Conservation (phyloP, 1,140 invertebrate genomes). For the Drosophila bifasciata region DNA sequence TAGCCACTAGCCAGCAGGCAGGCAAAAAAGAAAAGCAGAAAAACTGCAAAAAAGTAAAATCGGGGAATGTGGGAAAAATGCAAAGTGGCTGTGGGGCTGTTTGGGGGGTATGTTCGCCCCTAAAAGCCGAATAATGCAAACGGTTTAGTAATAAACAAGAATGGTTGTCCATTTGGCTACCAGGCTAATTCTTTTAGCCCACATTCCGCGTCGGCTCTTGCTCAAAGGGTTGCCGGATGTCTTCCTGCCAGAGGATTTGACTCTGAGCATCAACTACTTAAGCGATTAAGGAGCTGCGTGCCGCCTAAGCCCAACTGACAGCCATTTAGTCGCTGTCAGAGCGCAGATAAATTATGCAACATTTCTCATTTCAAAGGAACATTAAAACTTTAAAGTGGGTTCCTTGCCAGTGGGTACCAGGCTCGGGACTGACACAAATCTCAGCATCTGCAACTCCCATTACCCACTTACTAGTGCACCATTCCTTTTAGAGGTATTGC, state of each 20-base stretch:
- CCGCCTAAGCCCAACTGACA: conserved; percentile 31
- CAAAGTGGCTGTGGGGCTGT: conserved; percentile 26
- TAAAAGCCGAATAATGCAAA: conserved; percentile 52
- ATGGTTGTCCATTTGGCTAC: conserved; percentile 51
- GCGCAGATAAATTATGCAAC: conserved; percentile 48
- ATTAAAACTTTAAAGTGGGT: conserved; percentile 30
- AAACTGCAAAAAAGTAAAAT: conserved; percentile 21
- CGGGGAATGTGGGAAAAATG: conserved; percentile 45
- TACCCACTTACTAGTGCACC: no score
- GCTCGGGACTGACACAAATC: conserved; percentile 15
- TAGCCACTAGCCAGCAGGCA: conserved; percentile 30
- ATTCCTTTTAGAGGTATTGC: no score
- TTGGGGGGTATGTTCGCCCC: conserved; percentile 1
- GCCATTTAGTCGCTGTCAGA: conserved; percentile 47
- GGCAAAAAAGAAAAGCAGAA: conserved; percentile 7
- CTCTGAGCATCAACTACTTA: conserved; percentile 32
- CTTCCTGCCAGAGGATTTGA: background rate
- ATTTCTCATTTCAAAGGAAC: conserved; percentile 18
- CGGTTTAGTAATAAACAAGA: conserved; percentile 62
- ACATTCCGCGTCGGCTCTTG: conserved; percentile 34
- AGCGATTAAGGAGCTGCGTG: conserved; percentile 37
- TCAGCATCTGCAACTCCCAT: no score
- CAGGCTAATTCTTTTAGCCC: conserved; percentile 47
- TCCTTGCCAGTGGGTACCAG: conserved; percentile 10
- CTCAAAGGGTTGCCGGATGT: conserved; percentile 40